Conservation (phyloP, 2,888 invertebrate species). For the Camponotus fellah region DNA sequence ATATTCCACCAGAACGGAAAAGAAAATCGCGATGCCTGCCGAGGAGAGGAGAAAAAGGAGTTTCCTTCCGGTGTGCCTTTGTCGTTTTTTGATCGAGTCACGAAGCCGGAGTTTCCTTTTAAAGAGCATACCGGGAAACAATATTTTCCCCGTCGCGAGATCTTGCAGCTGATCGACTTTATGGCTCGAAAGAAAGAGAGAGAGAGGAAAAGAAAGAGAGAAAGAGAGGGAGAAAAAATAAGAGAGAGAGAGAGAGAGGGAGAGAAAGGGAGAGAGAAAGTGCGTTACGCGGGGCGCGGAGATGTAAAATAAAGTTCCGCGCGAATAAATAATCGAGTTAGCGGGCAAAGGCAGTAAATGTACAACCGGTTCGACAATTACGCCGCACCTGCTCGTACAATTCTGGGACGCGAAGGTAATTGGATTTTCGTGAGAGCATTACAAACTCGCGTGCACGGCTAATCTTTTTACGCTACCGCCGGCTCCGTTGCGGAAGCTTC, state of each 20-base stretch:
- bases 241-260: neutral
- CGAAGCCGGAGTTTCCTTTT: slow-evolving; percentile 32
- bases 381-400: slow-evolving; percentile 41
- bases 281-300: neutral
- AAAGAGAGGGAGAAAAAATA: neutral
- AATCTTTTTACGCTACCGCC: slow-evolving; percentile 67
- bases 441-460: slow-evolving; percentile 59
- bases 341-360: slow-evolving; percentile 55
- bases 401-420: slow-evolving; percentile 63
- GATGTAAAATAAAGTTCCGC: slow-evolving; percentile 54
- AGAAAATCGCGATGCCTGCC: slow-evolving; percentile 50
- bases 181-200: neutral
- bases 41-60: neutral
- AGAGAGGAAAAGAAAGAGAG: neutral
- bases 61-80: slow-evolving; percentile 40
- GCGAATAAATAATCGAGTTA: slow-evolving; percentile 52
- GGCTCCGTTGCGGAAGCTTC: slow-evolving; percentile 47
- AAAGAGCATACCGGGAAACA: slow-evolving; percentile 36
- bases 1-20: slow-evolving; percentile 25
- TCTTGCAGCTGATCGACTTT: slow-evolving; percentile 11
- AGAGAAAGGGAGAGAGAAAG: neutral
- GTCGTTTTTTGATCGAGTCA: slow-evolving; percentile 50
- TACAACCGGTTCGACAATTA: slow-evolving; percentile 63
- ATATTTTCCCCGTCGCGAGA: slow-evolving; percentile 35
- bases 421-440: slow-evolving; percentile 64